Evolutionary conservation across 1,140 invertebrate genomes (phyloP), one percentile per base, ranked within the genome.

Genomic region (Aphelinus atriplicis): DNA sequence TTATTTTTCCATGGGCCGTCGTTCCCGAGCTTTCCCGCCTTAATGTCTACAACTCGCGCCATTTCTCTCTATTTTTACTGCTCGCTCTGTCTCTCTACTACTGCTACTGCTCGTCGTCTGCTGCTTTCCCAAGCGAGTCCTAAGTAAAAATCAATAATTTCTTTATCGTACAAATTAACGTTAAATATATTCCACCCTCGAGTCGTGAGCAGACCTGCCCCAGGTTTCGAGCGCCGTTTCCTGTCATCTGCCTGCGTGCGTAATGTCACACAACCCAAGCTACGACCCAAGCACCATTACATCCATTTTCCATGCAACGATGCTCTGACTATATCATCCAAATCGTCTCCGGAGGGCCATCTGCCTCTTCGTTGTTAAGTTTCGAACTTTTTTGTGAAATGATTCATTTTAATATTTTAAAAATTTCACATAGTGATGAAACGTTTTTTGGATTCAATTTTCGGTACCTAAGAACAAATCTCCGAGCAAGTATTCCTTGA

Each of bases 141-240:
- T 86, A 85, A 87, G 85, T 87, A 85, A 86, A 87, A 87, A 87
- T 87, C 85, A 86, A 87, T 87, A 85, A 86, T 85, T 86, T 83
- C 83, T 87, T 86, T 87, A 87, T 86, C 84, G 83, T 78, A 81
- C 81, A 85, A 87, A 87, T 87, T 86, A 87, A 86, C 81, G 84
- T 78, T 85, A 85, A 86, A 84, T 82, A 84, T 84, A 86, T 86
- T 86, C 84, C 80, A 82, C 84, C 84, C 83, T 83, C 82, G 81
- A 79, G 51, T 9, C 9, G 2, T 26, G 26, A 26, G 26, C 26
- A 26, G 26, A 26, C 26, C 26, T 26, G 26, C 26, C 26, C 26
- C 26, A n/a, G 42, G 51, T 26, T 50, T 10, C n/a, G 9, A 9
- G 2, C 56, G 55, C 7, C 43, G 51, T 58, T 48, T 55, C 50